A percentile compares a stretch with the other conserved stretches of the same genome.
These are phyloP conservation scores for Clamator glandarius DNA, from an alignment of 2,797 vertebrate species.

Conservation along the genomic window DNA sequence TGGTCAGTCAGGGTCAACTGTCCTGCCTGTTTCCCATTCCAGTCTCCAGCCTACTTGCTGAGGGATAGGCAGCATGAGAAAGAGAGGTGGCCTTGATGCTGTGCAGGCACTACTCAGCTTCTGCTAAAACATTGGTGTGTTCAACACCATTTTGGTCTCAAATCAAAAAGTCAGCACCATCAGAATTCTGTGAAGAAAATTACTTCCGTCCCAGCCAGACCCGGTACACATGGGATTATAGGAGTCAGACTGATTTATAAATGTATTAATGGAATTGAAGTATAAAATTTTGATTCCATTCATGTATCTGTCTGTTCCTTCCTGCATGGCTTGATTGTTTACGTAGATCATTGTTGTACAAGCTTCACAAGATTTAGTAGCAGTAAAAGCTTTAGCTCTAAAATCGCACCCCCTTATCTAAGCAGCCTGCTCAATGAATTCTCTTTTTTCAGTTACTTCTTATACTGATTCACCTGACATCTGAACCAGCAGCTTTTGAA, in stretches of 20 bases:
- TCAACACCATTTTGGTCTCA: not conserved
- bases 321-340: conserved; percentile 43
- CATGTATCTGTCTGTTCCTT: conserved; percentile 13
- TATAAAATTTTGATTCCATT: conserved; percentile 38
- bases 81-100: not conserved
- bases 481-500: not conserved
- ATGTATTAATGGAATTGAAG: conserved; percentile 6
- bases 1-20: not conserved
- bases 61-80: not conserved
- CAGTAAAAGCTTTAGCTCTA: not conserved
- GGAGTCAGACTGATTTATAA: not conserved
- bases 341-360: not conserved
- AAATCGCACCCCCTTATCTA: not conserved
- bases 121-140: not conserved
- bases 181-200: not conserved
- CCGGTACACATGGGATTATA: not conserved
- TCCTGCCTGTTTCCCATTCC: not conserved
- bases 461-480: not conserved
- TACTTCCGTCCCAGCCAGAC: not conserved
- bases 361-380: not conserved
- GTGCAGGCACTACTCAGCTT: not conserved
- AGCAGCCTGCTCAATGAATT: not conserved
- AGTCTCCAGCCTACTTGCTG: not conserved
- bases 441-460: not conserved
- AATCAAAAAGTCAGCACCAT: not conserved